phyloP scores from a whole-genome alignment of 2,113 vertebrate genomes.

The Arenaria interpres region DNA sequence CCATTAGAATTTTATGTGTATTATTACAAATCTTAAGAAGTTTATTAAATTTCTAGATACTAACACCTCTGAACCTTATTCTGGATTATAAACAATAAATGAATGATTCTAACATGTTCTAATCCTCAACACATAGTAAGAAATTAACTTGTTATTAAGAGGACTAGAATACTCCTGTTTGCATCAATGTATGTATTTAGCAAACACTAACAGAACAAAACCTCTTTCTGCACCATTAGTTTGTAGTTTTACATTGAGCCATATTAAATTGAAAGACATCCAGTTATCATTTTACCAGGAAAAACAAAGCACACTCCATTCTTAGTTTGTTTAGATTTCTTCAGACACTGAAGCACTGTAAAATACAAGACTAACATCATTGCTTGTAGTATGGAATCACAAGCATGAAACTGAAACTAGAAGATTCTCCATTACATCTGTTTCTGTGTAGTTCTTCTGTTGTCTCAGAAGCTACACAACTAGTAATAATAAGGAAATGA shows the following conservation, averaged over 20 bases:
- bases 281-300: background rate
- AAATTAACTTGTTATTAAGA: background rate
- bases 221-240: background rate
- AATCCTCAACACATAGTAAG: background rate
- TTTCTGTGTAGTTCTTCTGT: background rate
- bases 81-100: background rate
- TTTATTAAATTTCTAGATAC: background rate
- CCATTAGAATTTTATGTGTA: background rate
- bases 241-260: background rate
- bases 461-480: background rate
- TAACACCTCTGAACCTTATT: background rate
- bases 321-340: background rate
- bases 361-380: background rate
- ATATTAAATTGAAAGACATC: background rate
- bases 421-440: background rate
- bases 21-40: background rate
- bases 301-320: background rate
- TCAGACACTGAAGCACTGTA: background rate
- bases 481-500: background rate
- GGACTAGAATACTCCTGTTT: background rate
- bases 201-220: background rate
- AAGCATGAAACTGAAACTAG: background rate
- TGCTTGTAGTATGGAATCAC: background rate
- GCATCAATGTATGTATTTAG: background rate
- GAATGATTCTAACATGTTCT: background rate